Evolutionary conservation across 2,888 invertebrate species (phyloP).

Genomic region (Gymnosoma rotundatum): DNA sequence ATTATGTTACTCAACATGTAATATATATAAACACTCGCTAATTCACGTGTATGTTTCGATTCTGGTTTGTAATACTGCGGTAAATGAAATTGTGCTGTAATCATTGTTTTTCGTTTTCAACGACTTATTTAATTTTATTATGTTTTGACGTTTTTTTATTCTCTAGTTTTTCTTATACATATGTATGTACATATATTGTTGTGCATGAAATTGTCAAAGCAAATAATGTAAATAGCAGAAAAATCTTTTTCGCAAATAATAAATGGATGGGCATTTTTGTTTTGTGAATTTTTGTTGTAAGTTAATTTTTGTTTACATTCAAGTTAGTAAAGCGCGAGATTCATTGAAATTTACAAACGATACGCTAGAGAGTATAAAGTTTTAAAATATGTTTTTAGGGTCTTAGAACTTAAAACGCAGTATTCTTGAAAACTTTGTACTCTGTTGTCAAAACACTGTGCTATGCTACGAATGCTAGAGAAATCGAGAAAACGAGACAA

Average conservation of each 20-base stretch:
- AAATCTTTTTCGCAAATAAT: background rate
- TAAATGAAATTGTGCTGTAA: slow-evolving; percentile 63
- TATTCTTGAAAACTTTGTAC: too few species aligned
- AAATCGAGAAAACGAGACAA: too few species aligned
- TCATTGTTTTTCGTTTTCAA: slow-evolving; percentile 35
- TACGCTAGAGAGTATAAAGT: slow-evolving; percentile 2
- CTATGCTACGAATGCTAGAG: too few species aligned
- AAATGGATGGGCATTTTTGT: slow-evolving; percentile 44
- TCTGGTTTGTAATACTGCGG: slow-evolving; percentile 4
- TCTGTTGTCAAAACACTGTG: too few species aligned
- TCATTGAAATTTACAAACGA: slow-evolving; percentile 17
- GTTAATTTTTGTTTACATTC: slow-evolving; percentile 18
- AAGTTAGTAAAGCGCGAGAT: slow-evolving; percentile 20
- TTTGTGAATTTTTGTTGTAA: slow-evolving; percentile 9
- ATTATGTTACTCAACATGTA: too few species aligned
- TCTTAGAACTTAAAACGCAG: too few species aligned
- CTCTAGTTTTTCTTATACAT: background rate
- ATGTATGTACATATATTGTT: background rate
- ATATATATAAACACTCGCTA: too few species aligned
- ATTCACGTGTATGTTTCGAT: background rate
- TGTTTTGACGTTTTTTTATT: slow-evolving; percentile 16
- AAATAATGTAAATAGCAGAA: background rate
- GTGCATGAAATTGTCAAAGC: slow-evolving; percentile 46
- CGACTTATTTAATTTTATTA: background rate
- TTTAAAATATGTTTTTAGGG: too few species aligned